Evolutionary conservation across 2,888 invertebrate genomes (phyloP), one percentile per base, ranked within the genome.

Genomic region (Petrophora chlorosata): DNA sequence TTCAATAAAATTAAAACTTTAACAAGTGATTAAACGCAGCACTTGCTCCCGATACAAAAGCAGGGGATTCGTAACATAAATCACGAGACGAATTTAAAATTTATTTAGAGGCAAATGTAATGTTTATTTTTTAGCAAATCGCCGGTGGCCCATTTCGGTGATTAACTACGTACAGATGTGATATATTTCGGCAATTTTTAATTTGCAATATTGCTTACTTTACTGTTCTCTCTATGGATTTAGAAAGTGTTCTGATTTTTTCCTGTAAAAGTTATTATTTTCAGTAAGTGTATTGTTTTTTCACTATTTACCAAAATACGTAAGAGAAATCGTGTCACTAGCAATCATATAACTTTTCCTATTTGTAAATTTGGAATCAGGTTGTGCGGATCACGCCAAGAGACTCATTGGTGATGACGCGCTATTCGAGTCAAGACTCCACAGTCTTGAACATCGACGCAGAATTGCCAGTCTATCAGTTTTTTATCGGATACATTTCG

Each of bases 101-200:
- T 82, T 85, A 85, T 84, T 81, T 77, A 75, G 71, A 76, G 73
- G 71, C 78, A 82, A 78, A 80, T 82, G 80, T 69, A 72, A 72
- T 70, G 73, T 73, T 73, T 75, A 76, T 82, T 84, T 82, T 82
- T 78, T 79, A 79, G 78, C 69, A 71, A 74, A 74, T 74, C 80
- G 75, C 76, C 73, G 61, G 75, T 78, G 79, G 68, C 74, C 75
- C 73, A 79, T 81, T 81, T 75, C 53, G 60, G 65, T 73, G 73
- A 76, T 73, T 73, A 74, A 69, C 65, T 73, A 41, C 47, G 45
- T 44, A 35, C 34, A 43, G 23, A 39, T 52, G 46, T 52, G 34
- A 43, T 44, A 48, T 57, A 49, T 43, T 49, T 53, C 35, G 38
- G 29, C 43, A 19, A 41, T 49, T 43, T 50, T 50, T 50, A 50